These are phyloP conservation scores for Glomeris marginata DNA, from an alignment of 2,888 invertebrate genomes.

Conservation along the genomic window DNA sequence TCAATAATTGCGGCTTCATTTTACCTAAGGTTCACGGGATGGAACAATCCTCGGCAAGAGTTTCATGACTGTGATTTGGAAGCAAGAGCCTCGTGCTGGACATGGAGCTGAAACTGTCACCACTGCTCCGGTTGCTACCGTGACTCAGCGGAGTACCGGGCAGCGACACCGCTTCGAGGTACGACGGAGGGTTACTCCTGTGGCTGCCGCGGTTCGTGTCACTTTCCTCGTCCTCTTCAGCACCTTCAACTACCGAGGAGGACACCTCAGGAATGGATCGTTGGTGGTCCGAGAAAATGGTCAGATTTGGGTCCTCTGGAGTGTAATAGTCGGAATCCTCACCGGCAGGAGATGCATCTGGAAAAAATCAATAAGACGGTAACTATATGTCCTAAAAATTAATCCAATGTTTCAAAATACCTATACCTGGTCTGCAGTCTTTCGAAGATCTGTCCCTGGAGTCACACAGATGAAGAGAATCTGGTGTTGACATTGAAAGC, in stretches of 20 bases:
- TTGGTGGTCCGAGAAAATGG: slow-evolving; percentile 18
- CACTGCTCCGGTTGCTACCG: slow-evolving; percentile 51
- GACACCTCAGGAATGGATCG: background rate
- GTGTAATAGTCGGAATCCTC: slow-evolving; percentile 21
- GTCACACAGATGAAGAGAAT: slow-evolving; percentile 20
- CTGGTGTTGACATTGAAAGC: slow-evolving; percentile 19
- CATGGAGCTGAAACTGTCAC: slow-evolving; percentile 65
- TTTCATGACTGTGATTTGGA: slow-evolving; percentile 24
- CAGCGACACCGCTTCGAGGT: slow-evolving; percentile 15
- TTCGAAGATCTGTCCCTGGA: background rate
- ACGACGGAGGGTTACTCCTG: slow-evolving; percentile 6
- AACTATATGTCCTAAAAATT: too few relatives aligned
- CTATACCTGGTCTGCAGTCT: too few relatives aligned
- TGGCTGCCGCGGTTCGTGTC: too few relatives aligned
- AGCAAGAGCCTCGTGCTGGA: slow-evolving; percentile 62
- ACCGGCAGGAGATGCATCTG: slow-evolving; percentile 19
- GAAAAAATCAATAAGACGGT: background rate
- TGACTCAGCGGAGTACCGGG: slow-evolving; percentile 18
- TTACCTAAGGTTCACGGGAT: slow-evolving; percentile 4
- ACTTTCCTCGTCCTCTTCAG: slow-evolving; percentile 5
- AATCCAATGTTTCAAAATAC: background rate
- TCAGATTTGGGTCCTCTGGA: slow-evolving; percentile 20
- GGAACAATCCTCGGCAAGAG: slow-evolving; percentile 11
- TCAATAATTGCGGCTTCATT: too few relatives aligned
- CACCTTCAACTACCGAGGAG: background rate